A percentile compares a stretch with the other conserved stretches of the same genome.
Conservation (phyloP, 2,797 vertebrate species). For the Anableps anableps region DNA sequence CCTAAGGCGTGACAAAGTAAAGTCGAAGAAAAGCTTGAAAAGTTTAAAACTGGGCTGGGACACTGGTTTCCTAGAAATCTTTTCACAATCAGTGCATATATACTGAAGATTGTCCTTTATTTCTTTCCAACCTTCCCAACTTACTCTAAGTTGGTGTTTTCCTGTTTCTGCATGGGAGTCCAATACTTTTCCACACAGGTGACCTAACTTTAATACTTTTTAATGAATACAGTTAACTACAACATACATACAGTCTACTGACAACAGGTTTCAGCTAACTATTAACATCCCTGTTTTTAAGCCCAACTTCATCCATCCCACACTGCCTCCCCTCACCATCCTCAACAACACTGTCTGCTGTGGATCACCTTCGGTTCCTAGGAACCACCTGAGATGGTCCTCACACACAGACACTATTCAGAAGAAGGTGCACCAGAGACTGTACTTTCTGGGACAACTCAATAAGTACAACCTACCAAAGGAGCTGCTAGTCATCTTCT, state of each 20-base stretch:
- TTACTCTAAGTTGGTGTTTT: not conserved
- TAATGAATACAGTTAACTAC: not conserved
- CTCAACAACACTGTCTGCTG: too few relatives aligned
- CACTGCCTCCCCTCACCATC: too few relatives aligned
- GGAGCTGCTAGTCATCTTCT: too few relatives aligned
- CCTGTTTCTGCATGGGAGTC: not conserved
- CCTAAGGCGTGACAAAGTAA: conserved; percentile 71
- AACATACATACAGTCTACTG: not conserved
- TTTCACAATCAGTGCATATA: not conserved
- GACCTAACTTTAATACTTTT: not conserved
- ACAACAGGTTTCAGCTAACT: not conserved
- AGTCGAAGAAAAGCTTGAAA: not conserved
- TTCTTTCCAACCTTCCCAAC: not conserved
- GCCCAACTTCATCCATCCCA: too few relatives aligned
- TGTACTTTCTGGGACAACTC: too few relatives aligned
- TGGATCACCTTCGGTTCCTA: too few relatives aligned
- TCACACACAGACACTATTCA: too few relatives aligned
- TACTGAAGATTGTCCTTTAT: not conserved
- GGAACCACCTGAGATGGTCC: too few relatives aligned
- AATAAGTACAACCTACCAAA: too few relatives aligned
- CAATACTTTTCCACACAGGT: not conserved
- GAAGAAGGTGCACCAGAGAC: too few relatives aligned
- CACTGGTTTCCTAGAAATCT: not conserved
- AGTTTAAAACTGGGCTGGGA: not conserved
- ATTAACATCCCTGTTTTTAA: not conserved